phyloP scores from a whole-genome alignment of 2,888 invertebrate genomes.

The Gryllus longicercus region DNA sequence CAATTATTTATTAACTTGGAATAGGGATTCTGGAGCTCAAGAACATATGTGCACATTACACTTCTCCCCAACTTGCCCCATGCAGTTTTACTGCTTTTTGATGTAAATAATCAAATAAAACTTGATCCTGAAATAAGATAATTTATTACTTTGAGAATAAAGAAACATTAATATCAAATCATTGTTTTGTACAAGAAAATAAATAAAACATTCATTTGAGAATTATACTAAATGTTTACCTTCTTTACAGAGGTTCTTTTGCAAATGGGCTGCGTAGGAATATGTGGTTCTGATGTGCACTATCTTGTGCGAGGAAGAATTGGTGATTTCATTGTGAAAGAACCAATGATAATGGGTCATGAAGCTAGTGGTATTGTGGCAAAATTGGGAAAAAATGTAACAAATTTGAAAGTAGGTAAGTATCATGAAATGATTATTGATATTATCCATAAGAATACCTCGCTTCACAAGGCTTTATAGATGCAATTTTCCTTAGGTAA shows the following conservation, averaged over 20 bases:
- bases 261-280: conserved; percentile 89
- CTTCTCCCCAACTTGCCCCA: too few relatives aligned
- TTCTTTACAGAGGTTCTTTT: conserved; percentile 72
- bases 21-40: too few relatives aligned
- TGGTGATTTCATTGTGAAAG: conserved; percentile 78
- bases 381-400: conserved; percentile 70
- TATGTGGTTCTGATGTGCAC: conserved; percentile 92
- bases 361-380: conserved; percentile 81
- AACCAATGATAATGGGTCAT: conserved; percentile 94
- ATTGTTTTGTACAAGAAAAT: not conserved
- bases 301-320: conserved; percentile 82
- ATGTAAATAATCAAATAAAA: too few relatives aligned
- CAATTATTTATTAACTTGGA: too few relatives aligned
- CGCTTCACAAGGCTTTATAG: too few relatives aligned
- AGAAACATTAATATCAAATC: too few relatives aligned
- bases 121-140: too few relatives aligned
- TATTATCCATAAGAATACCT: too few relatives aligned
- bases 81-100: too few relatives aligned
- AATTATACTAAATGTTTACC: not conserved
- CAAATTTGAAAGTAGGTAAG: conserved; percentile 59
- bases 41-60: too few relatives aligned
- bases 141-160: too few relatives aligned
- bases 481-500: too few relatives aligned
- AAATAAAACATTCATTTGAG: conserved; percentile 20
- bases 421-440: conserved; percentile 22